Conservation (phyloP, 2,888 invertebrate species). For the Cyaniris semiargus region DNA sequence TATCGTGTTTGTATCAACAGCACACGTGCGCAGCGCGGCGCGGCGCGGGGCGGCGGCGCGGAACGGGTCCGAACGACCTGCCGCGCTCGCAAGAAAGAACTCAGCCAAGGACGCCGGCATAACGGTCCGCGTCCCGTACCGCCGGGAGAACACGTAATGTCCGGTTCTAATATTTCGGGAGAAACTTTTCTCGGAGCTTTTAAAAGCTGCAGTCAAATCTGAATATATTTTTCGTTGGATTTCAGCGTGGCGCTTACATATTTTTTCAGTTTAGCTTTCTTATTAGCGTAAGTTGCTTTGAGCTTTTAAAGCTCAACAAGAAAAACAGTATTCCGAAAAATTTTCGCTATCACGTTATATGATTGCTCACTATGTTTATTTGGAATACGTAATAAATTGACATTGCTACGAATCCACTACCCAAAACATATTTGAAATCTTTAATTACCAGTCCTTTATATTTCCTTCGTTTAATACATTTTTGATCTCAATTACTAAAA, state of each 20-base stretch:
- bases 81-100: constrained; percentile 73
- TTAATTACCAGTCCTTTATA: too few species aligned
- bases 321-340: too few species aligned
- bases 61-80: constrained; percentile 76
- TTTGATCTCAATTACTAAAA: too few species aligned
- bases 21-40: constrained; percentile 66
- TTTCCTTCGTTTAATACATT: too few species aligned
- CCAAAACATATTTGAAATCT: too few species aligned
- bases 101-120: constrained; percentile 79
- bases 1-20: constrained; percentile 36
- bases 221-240: too few species aligned
- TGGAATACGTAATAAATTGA: too few species aligned
- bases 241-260: too few species aligned
- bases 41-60: constrained; percentile 64
- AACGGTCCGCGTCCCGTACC: constrained; percentile 67
- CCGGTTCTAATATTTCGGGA: constrained; percentile 8
- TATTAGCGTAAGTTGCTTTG: background rate
- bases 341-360: too few species aligned
- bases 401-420: too few species aligned
- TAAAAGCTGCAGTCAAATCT: background rate
- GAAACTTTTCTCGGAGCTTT: background rate
- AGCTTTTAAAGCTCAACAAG: background rate
- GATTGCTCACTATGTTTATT: too few species aligned
- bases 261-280: too few species aligned
- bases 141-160: constrained; percentile 23